Percentiles rank a stretch among this genome's conserved stretches.
phyloP scores from a whole-genome alignment of 2,113 vertebrate species.

The Tyto alba region DNA sequence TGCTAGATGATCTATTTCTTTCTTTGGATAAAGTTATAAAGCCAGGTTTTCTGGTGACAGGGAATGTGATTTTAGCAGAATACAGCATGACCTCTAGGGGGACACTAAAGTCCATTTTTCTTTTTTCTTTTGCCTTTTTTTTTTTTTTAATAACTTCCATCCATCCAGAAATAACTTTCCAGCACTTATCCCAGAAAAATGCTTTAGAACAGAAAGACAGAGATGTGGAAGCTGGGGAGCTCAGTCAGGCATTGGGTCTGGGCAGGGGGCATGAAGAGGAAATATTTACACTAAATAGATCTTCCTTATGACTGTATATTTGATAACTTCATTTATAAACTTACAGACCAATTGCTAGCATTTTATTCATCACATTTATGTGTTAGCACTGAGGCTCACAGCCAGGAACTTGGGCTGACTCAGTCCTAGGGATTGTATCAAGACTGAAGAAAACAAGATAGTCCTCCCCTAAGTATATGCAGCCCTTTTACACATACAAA shows the following conservation, averaged over 20 bases:
- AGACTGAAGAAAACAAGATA: not conserved
- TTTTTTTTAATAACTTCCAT: not conserved
- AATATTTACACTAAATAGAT: not conserved
- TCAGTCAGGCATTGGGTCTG: not conserved
- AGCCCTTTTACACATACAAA: not conserved
- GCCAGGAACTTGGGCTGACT: not conserved
- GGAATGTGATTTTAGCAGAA: not conserved
- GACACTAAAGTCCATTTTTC: not conserved
- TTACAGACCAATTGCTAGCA: not conserved
- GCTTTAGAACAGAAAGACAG: not conserved
- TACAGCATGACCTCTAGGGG: not conserved
- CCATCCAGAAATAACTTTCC: not conserved
- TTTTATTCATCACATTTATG: not conserved
- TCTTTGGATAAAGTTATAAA: not conserved
- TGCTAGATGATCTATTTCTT: not conserved
- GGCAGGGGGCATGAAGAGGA: rapidly evolving
- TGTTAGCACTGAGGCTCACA: not conserved
- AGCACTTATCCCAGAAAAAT: not conserved
- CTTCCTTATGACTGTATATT: not conserved
- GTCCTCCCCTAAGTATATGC: not conserved
- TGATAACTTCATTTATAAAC: not conserved
- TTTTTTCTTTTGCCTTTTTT: not conserved
- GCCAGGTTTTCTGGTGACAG: not conserved
- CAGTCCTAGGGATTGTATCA: not conserved
- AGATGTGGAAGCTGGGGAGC: not conserved